A percentile compares a stretch with the other conserved stretches of the same genome.
phyloP scores from a whole-genome alignment of 2,888 invertebrate species.

The Gymnoscelis rufifasciata region DNA sequence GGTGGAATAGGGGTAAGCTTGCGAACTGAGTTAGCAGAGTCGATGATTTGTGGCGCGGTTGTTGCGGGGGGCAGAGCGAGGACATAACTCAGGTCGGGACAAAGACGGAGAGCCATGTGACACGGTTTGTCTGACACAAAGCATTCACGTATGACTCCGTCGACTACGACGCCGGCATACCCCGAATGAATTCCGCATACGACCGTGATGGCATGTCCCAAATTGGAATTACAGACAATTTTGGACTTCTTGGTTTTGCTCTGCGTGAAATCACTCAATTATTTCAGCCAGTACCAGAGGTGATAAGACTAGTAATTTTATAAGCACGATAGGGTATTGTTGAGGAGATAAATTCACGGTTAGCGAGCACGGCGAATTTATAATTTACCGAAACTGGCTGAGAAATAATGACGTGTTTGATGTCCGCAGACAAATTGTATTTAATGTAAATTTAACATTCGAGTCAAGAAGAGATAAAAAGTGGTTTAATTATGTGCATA shows the following conservation, averaged over 20 bases:
- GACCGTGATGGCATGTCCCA: conserved; percentile 35
- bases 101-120: conserved; percentile 53
- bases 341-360: conserved; percentile 32
- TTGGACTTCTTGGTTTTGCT: conserved; percentile 25
- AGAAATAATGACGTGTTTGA: conserved; percentile 16
- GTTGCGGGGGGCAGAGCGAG: conserved; percentile 45
- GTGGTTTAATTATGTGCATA: conserved; percentile 14
- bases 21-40: conserved; percentile 56
- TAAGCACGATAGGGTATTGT: conserved; percentile 13
- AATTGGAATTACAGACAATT: conserved; percentile 38
- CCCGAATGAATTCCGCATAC: conserved; percentile 32
- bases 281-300: conserved; percentile 15
- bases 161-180: conserved; percentile 13
- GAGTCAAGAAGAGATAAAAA: conserved; percentile 6
- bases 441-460: conserved; percentile 4
- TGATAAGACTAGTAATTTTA: conserved; percentile 27
- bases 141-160: conserved; percentile 33
- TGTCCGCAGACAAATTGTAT: conserved; percentile 21
- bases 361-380: conserved; percentile 36
- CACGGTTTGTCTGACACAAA: conserved; percentile 36
- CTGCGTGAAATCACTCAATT: conserved; percentile 15
- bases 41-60: conserved; percentile 68
- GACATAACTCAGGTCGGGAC: conserved; percentile 54
- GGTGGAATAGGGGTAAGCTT: conserved; percentile 41
- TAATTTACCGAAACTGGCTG: conserved; percentile 33